Conservation (phyloP, 1,140 invertebrate species). For the Saccostrea echinata region DNA sequence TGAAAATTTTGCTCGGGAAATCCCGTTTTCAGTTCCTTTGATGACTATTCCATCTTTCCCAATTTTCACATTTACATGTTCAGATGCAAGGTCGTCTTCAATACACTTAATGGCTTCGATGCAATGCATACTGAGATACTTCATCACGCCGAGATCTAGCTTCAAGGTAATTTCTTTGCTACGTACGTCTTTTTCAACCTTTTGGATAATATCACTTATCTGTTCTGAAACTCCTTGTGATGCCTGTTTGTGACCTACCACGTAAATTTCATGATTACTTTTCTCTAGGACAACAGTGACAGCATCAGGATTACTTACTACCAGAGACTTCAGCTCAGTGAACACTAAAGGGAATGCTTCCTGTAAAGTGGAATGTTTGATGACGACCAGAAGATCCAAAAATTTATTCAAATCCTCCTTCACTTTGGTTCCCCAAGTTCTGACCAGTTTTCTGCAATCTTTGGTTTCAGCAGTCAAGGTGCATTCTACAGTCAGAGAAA, state of each 20-base stretch:
- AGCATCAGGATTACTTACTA: constrained; percentile 50
- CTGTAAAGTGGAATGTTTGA: constrained; percentile 43
- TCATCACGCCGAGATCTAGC: constrained; percentile 39
- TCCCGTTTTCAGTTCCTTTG: constrained; percentile 47
- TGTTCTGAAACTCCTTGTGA: too few relatives aligned
- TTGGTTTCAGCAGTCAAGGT: constrained; percentile 49
- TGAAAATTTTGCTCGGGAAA: too few relatives aligned
- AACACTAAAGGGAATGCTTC: constrained; percentile 56
- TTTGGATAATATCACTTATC: background rate
- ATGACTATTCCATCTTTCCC: constrained; percentile 41
- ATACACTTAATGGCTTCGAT: constrained; percentile 7
- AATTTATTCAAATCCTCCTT: constrained; percentile 40
- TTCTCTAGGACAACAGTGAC: constrained; percentile 46
- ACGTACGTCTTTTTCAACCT: constrained; percentile 53
- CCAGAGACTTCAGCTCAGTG: constrained; percentile 20
- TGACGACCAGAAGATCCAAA: constrained; percentile 41
- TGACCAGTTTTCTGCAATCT: constrained; percentile 49
- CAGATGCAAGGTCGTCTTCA: background rate
- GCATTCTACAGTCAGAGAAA: constrained; percentile 44
- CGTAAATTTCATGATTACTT: constrained; percentile 42
- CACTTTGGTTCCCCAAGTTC: constrained; percentile 53
- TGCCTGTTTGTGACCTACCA: constrained; percentile 53
- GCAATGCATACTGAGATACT: constrained; percentile 41
- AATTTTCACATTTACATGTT: constrained; percentile 32
- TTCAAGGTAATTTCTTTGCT: constrained; percentile 47